Evolutionary conservation across 2,113 vertebrate species (phyloP).

Genomic region (Trichechus manatus): DNA sequence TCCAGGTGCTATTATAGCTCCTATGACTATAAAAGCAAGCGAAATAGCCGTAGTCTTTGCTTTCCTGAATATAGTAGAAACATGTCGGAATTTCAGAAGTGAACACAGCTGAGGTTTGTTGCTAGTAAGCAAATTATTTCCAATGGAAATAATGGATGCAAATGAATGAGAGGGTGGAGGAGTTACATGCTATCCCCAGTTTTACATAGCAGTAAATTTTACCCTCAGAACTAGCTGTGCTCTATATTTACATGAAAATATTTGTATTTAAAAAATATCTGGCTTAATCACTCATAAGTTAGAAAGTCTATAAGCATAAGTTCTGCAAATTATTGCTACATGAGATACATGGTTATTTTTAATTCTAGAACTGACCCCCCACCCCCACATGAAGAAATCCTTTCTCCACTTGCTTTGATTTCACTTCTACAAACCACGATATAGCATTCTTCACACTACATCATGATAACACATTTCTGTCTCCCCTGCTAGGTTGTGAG

Average conservation of each 20-base stretch:
- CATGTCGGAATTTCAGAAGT: not conserved
- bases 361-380: not conserved
- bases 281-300: not conserved
- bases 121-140: slow-evolving; percentile 13
- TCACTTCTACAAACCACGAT: not conserved
- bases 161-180: not conserved
- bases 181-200: not conserved
- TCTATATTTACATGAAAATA: not conserved
- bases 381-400: not conserved
- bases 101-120: not conserved
- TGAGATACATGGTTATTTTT: not conserved
- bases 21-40: not conserved
- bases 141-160: slow-evolving; percentile 22
- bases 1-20: not conserved
- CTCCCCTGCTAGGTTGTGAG: not conserved
- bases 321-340: not conserved
- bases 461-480: not conserved
- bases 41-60: not conserved
- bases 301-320: not conserved
- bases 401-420: not conserved
- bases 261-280: slow-evolving; percentile 40
- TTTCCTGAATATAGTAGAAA: not conserved
- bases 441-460: not conserved
- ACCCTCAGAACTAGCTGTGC: not conserved
- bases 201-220: slow-evolving; percentile 15